These are phyloP conservation scores for Agapetus fuscipes DNA, from an alignment of 2,888 invertebrate species.

Conservation along the genomic window DNA sequence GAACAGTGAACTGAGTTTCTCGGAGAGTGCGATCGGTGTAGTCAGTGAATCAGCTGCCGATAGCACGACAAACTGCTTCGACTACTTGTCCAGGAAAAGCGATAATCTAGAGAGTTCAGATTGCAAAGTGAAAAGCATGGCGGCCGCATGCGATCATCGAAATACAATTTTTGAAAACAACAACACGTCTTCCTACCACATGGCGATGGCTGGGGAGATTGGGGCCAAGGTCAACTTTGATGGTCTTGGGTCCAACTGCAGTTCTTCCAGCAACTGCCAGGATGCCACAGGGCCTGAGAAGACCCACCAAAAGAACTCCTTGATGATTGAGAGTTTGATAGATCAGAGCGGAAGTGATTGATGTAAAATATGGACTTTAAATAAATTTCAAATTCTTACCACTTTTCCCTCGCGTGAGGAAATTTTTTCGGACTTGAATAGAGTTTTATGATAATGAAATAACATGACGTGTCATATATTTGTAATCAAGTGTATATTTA, in stretches of 20 bases:
- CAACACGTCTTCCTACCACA: constrained; percentile 36
- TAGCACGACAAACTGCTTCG: constrained; percentile 18
- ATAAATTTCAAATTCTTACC: too few species aligned
- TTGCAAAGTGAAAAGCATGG: constrained; percentile 19
- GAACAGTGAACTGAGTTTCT: too few species aligned
- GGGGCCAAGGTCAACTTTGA: constrained; percentile 24
- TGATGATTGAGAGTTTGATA: constrained; percentile 41
- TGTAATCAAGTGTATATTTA: too few species aligned
- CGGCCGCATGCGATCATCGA: constrained; percentile 18
- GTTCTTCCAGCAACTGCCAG: constrained; percentile 21
- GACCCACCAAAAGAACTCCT: constrained; percentile 34
- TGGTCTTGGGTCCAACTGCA: constrained; percentile 27
- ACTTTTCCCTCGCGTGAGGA: too few species aligned
- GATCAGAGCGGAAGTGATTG: constrained; percentile 17
- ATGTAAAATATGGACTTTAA: constrained; percentile 10
- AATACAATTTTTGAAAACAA: constrained; percentile 35
- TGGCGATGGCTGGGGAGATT: constrained; percentile 30
- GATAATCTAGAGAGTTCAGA: constrained; percentile 11
- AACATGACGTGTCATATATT: too few species aligned
- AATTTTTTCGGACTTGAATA: too few species aligned
- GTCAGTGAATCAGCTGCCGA: constrained; percentile 18
- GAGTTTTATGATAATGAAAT: too few species aligned
- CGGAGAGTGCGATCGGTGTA: constrained; percentile 12
- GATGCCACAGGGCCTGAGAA: constrained; percentile 26
- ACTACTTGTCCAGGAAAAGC: constrained; percentile 10